Evolutionary conservation across 2,113 vertebrate genomes (phyloP).

Genomic region (Tachysurus fulvidraco): DNA sequence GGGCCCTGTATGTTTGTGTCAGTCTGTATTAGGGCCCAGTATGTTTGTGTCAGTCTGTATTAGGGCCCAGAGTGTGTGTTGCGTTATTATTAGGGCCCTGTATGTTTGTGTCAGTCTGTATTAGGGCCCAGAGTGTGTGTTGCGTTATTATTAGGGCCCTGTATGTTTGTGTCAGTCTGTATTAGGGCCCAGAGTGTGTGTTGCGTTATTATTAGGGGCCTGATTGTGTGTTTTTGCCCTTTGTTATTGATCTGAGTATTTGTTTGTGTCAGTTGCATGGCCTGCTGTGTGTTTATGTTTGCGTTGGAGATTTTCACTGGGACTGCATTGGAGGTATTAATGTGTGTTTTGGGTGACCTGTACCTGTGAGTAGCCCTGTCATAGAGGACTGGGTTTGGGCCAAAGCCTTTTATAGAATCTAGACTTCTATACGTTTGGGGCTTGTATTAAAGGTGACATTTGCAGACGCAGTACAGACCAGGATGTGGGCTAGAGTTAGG

Average conservation of each 20-base stretch:
- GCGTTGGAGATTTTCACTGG: background rate
- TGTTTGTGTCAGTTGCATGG: background rate
- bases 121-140: background rate
- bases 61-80: background rate
- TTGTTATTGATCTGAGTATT: background rate
- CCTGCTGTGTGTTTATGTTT: background rate
- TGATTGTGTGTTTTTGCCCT: background rate
- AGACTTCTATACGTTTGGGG: background rate
- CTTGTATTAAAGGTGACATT: background rate
- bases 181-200: background rate
- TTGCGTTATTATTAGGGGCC: background rate
- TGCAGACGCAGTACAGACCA: background rate
- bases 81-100: no score
- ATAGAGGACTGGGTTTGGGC: background rate
- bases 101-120: background rate
- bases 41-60: background rate
- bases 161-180: background rate
- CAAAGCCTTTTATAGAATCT: background rate
- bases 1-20: background rate
- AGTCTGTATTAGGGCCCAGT: background rate
- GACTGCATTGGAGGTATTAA: background rate
- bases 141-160: background rate
- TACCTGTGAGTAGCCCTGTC: background rate
- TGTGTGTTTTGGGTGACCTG: background rate
- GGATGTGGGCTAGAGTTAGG: background rate